These are phyloP conservation scores for Scaptomyza graminum DNA, from an alignment of 1,140 invertebrate species.

Conservation along the genomic window DNA sequence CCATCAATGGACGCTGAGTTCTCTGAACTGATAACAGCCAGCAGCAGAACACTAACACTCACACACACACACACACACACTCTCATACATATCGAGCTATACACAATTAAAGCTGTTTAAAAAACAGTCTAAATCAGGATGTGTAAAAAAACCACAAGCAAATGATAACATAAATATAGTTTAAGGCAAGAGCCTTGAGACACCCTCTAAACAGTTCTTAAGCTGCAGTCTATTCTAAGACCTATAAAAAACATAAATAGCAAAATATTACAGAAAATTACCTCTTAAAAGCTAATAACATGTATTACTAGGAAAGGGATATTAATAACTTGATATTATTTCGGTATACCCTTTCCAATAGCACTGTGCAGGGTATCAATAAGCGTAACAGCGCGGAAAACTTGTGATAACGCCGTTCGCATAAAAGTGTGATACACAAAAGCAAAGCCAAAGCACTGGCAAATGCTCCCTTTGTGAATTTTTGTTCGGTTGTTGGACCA, in stretches of 20 bases:
- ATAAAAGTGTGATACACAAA: slow-evolving; percentile 76
- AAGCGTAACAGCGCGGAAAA: slow-evolving; percentile 77
- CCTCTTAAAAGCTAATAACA: no score
- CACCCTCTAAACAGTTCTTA: slow-evolving; percentile 1
- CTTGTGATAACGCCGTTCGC: slow-evolving; percentile 72
- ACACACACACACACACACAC: slow-evolving; percentile 22
- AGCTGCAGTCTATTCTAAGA: slow-evolving; percentile 35
- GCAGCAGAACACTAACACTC: slow-evolving; percentile 23
- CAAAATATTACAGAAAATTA: no score
- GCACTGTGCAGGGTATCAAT: slow-evolving; percentile 5
- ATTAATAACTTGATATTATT: no score
- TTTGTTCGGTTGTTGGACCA: slow-evolving; percentile 36
- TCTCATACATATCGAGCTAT: not conserved
- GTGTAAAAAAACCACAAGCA: slow-evolving; percentile 14
- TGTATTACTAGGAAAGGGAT: no score
- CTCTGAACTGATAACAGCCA: slow-evolving; percentile 72
- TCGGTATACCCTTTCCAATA: not conserved
- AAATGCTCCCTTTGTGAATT: slow-evolving; percentile 14
- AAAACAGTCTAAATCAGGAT: slow-evolving; percentile 55
- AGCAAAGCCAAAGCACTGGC: slow-evolving; percentile 33
- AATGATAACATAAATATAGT: slow-evolving; percentile 31
- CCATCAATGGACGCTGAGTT: slow-evolving; percentile 77
- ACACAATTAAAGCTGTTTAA: slow-evolving; percentile 59
- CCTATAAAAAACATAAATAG: no score
- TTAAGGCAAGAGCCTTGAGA: not conserved